Percentiles rank a stretch among this genome's conserved stretches.
Evolutionary conservation across 2,888 invertebrate species (phyloP).

Genomic region (Blomia tropicalis): DNA sequence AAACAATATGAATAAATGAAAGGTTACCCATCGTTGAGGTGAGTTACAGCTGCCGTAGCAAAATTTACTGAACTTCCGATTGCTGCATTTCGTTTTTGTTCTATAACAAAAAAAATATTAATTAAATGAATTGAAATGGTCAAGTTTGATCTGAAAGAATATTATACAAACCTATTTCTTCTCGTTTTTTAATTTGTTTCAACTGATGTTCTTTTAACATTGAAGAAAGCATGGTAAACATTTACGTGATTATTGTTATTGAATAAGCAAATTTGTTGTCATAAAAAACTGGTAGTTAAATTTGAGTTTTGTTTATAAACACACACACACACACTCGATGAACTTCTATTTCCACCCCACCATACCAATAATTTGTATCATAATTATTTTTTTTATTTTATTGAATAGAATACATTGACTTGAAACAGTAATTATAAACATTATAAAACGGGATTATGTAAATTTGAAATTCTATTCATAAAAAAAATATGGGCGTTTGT

Average conservation of each 20-base stretch:
- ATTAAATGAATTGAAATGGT: slow-evolving; percentile 17
- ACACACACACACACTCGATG: background rate
- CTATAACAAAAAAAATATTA: slow-evolving; percentile 42
- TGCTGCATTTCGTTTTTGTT: slow-evolving; percentile 80
- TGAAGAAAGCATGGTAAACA: slow-evolving; percentile 52
- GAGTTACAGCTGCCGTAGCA: slow-evolving; percentile 85
- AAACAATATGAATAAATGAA: slow-evolving; percentile 1
- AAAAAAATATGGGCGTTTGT: too few relatives aligned
- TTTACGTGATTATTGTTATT: too few relatives aligned
- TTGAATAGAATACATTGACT: background rate
- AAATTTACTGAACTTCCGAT: slow-evolving; percentile 77
- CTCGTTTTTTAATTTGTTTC: slow-evolving; percentile 58
- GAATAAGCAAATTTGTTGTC: background rate
- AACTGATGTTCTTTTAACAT: slow-evolving; percentile 73
- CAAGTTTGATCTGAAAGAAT: too few relatives aligned
- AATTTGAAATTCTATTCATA: too few relatives aligned
- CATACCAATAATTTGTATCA: too few relatives aligned
- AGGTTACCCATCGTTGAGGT: slow-evolving; percentile 84
- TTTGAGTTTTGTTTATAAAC: background rate
- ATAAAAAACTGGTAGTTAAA: background rate
- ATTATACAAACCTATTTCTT: slow-evolving; percentile 39
- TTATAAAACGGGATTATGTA: too few relatives aligned
- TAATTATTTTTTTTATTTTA: too few relatives aligned
- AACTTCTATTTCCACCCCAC: background rate
- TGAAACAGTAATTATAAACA: background rate